Evolutionary conservation across 2,113 vertebrate genomes (phyloP).

Genomic region (Astur gentilis): DNA sequence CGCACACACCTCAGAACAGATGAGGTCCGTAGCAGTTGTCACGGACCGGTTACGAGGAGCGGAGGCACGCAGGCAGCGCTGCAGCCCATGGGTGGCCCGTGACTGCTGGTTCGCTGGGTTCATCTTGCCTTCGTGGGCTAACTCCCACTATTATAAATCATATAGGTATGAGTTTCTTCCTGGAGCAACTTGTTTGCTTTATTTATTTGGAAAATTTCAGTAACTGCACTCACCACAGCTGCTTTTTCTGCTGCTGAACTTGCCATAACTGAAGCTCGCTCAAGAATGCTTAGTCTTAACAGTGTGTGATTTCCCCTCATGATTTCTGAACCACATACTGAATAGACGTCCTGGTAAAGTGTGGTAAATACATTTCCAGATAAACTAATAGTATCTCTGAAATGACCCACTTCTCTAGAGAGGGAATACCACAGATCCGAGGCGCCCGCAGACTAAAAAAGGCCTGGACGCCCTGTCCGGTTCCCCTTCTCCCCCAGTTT

Average conservation of each 20-base stretch:
- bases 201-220: constrained; percentile 81
- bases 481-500: not conserved
- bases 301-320: constrained; percentile 69
- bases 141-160: constrained; percentile 70
- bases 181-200: constrained; percentile 77
- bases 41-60: not conserved
- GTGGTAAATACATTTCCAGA: constrained; percentile 65
- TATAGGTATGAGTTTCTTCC: constrained; percentile 70
- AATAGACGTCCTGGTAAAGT: constrained; percentile 52
- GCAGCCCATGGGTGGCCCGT: constrained; percentile 67
- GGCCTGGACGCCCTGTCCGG: not conserved
- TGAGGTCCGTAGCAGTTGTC: not conserved
- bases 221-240: constrained; percentile 61
- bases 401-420: not conserved
- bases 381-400: constrained; percentile 51
- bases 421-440: constrained; percentile 13
- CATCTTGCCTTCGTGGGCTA: constrained; percentile 55
- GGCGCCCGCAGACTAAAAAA: constrained; percentile 24
- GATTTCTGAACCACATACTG: constrained; percentile 60
- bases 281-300: constrained; percentile 72
- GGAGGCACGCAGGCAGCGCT: not conserved
- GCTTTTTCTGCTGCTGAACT: constrained; percentile 60
- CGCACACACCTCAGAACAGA: constrained; percentile 20
- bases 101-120: constrained; percentile 54
- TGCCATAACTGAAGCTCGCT: constrained; percentile 63